Conservation (phyloP, 2,113 vertebrate species). For the Carettochelys insculpta region DNA sequence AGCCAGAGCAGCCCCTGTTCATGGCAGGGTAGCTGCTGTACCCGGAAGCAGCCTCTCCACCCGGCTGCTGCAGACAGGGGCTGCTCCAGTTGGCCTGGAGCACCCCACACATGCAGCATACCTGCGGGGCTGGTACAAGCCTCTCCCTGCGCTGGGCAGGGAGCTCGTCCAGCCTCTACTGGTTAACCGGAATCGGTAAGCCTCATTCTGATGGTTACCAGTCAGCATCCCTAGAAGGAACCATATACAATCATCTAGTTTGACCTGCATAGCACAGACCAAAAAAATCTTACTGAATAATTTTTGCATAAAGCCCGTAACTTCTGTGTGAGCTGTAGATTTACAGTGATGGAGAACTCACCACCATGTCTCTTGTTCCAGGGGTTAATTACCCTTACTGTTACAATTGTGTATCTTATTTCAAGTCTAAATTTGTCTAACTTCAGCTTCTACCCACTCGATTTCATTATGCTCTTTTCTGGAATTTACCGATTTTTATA, state of each 20-base stretch:
- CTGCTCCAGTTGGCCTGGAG: no score
- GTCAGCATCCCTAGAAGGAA: background rate
- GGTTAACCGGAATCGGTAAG: no score
- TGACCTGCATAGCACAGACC: background rate
- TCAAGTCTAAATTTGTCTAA: background rate
- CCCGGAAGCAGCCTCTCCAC: no score
- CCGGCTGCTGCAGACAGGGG: no score
- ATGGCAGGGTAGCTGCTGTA: no score
- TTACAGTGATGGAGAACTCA: background rate
- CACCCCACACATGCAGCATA: no score
- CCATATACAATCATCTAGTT: background rate
- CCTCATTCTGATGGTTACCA: no score
- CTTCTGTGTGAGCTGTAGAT: background rate
- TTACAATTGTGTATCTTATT: background rate
- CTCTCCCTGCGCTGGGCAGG: no score
- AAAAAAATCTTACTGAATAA: background rate
- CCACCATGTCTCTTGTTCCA: background rate
- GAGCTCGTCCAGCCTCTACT: no score
- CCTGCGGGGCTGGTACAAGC: no score
- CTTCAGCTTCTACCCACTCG: background rate
- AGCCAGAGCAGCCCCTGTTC: no score
- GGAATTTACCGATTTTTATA: background rate
- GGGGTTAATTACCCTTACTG: background rate
- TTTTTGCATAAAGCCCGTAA: background rate
- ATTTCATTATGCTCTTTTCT: background rate